These are phyloP conservation scores for Drosophila austrosaltans DNA, from an alignment of 2,888 invertebrate genomes.

Conservation along the genomic window DNA sequence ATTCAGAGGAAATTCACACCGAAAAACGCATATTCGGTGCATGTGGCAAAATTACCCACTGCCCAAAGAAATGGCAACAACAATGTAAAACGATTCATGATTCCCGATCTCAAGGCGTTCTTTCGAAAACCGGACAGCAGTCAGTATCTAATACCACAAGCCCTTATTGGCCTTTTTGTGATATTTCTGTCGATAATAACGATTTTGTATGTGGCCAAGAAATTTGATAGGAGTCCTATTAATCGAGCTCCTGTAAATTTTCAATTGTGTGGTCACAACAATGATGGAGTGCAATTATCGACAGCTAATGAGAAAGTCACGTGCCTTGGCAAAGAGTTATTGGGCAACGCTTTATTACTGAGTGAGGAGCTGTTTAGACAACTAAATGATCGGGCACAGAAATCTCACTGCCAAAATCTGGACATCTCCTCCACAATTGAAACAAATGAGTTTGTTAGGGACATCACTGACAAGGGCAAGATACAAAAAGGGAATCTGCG, in stretches of 20 bases:
- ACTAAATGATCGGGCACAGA: conserved; percentile 85
- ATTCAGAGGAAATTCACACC: conserved; percentile 60
- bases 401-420: conserved; percentile 73
- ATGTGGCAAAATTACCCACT: conserved; percentile 31
- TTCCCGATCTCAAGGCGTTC: conserved; percentile 50
- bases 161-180: conserved; percentile 86
- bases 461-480: conserved; percentile 76
- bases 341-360: conserved; percentile 87
- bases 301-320: conserved; percentile 56
- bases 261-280: conserved; percentile 84
- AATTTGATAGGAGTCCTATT: conserved; percentile 80
- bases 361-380: conserved; percentile 87
- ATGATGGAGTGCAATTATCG: conserved; percentile 22
- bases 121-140: conserved; percentile 70
- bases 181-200: conserved; percentile 88
- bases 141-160: conserved; percentile 85
- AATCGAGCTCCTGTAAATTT: conserved; percentile 84
- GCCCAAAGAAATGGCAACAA: conserved; percentile 34
- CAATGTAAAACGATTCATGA: conserved; percentile 48
- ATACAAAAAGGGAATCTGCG: conserved; percentile 84
- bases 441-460: conserved; percentile 52
- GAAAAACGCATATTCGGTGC: conserved; percentile 46
- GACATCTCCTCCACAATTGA: conserved; percentile 51
- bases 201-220: conserved; percentile 87
- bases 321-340: conserved; percentile 87